Evolutionary conservation across 2,113 vertebrate genomes (phyloP), one percentile per base, ranked within the genome.

Genomic region (Opisthocomus hoazin): DNA sequence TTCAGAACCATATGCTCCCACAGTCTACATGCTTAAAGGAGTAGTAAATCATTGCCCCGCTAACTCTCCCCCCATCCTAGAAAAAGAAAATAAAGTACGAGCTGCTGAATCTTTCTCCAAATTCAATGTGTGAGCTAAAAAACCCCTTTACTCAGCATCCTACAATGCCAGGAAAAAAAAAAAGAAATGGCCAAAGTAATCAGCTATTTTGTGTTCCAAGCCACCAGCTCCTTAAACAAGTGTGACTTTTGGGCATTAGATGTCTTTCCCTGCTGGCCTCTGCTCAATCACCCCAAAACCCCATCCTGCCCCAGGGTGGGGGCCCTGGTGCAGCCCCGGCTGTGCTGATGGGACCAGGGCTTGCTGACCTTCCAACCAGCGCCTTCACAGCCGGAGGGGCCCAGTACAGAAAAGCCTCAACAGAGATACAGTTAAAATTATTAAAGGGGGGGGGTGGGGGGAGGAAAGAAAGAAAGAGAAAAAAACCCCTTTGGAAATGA

Each of bases 291-390:
- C 9, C 11, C 19, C 21, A 23, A 69, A 36, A 54, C 5, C 26
- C 7, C 15, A 53, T 5, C 5, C 29, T 1, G 2, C 45, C 11
- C 1, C 4, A 34, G 26, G n/a, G 12, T 3, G 2, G 13, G 34
- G 23, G 4, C 11, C 26, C 22, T 4, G 29, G 15, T 3, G 1
- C n/a, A 64, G 20, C 19, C 39, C 3, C 3, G 43, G 17, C 50
- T 0, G 0, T 37, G 61, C 37, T 13, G 36, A 36, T 0, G 4
- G n/a, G 15, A 41, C 30, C 39, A 36, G 11, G 22, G 6, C 39
- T 66, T 54, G 24, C 51, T 60, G 34, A 13, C 8, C 39, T 77
- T 54, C 11, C 29, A 71, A 1, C 9, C 21, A 21, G 21, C 2
- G 2, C 34, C 45, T 53, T 27, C 1, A 3, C 9, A 46, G 34